These are phyloP conservation scores for Pristiophorus japonicus DNA, from an alignment of 2,113 vertebrate genomes.

Conservation along the genomic window DNA sequence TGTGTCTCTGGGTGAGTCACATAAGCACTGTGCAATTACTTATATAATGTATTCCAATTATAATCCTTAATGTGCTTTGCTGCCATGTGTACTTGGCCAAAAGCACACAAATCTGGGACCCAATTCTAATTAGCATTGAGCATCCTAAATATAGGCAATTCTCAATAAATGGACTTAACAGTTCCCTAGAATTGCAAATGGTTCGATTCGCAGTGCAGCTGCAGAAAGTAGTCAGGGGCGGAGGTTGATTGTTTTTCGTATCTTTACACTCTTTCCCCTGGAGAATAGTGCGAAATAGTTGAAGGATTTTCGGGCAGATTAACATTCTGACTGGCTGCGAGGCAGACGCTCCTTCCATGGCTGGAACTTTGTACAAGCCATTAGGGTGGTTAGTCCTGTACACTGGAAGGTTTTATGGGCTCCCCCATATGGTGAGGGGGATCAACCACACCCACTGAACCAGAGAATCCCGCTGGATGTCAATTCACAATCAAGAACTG, in stretches of 20 bases:
- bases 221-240: neutral
- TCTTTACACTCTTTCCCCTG: neutral
- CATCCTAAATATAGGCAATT: neutral
- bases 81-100: neutral
- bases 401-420: neutral
- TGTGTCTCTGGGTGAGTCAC: neutral
- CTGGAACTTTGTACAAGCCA: neutral
- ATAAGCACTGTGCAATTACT: neutral
- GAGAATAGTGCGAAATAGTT: neutral
- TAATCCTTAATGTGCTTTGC: neutral
- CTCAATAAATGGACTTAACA: neutral
- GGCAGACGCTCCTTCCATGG: neutral
- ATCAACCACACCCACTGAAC: neutral
- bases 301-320: neutral
- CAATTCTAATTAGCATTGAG: neutral
- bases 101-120: neutral
- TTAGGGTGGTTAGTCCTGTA: neutral
- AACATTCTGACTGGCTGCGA: neutral
- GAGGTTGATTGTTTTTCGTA: neutral
- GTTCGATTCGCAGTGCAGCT: neutral
- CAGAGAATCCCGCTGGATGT: neutral
- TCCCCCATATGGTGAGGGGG: neutral
- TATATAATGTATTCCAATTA: neutral
- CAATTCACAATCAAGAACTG: neutral
- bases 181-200: neutral